Conservation (phyloP, 2,888 invertebrate species). For the Tridacna gigas region DNA sequence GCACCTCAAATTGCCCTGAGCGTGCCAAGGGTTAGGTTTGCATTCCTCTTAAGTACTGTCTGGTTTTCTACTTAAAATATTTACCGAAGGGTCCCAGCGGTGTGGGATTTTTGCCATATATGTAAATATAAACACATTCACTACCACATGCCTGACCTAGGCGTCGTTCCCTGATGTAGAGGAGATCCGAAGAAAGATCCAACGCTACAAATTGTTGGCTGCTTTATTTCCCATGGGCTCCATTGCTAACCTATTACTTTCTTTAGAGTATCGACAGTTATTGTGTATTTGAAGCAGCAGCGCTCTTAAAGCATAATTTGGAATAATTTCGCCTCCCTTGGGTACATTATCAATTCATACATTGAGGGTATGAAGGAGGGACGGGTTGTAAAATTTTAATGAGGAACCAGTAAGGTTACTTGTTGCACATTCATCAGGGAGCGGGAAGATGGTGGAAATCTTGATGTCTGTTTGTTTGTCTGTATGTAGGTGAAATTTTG, state of each 20-base stretch:
- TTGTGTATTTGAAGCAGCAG: conserved; percentile 59
- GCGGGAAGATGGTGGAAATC: too few relatives aligned
- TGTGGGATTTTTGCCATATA: conserved; percentile 4
- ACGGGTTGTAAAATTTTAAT: conserved; percentile 61
- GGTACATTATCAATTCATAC: conserved; percentile 57
- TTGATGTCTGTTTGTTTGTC: too few relatives aligned
- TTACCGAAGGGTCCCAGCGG: conserved; percentile 13
- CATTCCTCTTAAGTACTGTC: not conserved
- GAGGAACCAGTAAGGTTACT: conserved; percentile 8
- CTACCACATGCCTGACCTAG: conserved; percentile 22
- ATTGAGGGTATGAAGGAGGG: conserved; percentile 1
- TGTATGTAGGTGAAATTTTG: too few relatives aligned
- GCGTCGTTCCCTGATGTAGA: too few relatives aligned
- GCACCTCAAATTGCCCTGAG: too few relatives aligned
- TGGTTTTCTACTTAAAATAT: conserved; percentile 8
- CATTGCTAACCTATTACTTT: conserved; percentile 60
- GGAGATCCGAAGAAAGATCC: conserved; percentile 5
- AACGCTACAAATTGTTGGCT: not conserved
- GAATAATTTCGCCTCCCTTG: conserved; percentile 54
- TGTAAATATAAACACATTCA: conserved; percentile 18
- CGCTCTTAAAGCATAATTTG: conserved; percentile 55
- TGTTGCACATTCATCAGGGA: too few relatives aligned
- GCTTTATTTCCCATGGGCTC: conserved; percentile 57
- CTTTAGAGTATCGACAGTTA: conserved; percentile 57
- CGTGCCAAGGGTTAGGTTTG: not conserved